phyloP scores from a whole-genome alignment of 2,888 invertebrate genomes.

The Cerceris rybyensis region DNA sequence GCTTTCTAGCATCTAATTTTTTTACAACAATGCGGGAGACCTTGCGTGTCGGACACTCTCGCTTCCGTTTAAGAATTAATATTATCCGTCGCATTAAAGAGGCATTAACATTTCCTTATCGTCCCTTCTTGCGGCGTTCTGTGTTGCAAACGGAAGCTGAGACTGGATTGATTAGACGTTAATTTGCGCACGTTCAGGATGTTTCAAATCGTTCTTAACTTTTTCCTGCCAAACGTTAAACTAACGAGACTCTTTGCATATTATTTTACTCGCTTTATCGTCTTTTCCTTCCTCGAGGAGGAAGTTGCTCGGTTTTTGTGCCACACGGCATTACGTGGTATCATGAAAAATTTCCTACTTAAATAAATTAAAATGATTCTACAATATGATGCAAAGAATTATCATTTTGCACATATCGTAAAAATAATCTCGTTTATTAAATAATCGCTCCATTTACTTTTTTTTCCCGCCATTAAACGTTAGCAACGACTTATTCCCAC shows the following conservation, averaged over 20 bases:
- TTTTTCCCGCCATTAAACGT: not conserved
- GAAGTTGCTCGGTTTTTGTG: constrained; percentile 27
- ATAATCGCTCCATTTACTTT: not conserved
- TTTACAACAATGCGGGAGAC: too few relatives aligned
- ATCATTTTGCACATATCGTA: constrained; percentile 12
- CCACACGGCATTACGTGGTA: constrained; percentile 5
- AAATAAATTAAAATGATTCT: constrained; percentile 29
- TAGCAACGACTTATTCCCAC: too few relatives aligned
- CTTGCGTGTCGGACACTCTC: not conserved
- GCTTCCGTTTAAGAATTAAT: not conserved
- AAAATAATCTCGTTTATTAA: constrained; percentile 19
- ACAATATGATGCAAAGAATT: constrained; percentile 4
- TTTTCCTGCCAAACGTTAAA: not conserved
- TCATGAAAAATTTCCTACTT: constrained; percentile 23
- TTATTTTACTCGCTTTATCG: constrained; percentile 19
- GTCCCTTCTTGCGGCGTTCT: not conserved
- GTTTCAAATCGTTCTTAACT: not conserved
- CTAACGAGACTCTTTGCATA: constrained; percentile 35
- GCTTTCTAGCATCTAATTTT: too few relatives aligned
- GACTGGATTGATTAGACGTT: not conserved
- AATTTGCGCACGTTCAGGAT: not conserved
- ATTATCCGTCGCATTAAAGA: too few relatives aligned
- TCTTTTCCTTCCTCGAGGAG: not conserved
- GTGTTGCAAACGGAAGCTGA: not conserved
- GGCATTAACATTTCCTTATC: not conserved